A percentile compares a stretch with the other conserved stretches of the same genome.
phyloP scores from a whole-genome alignment of 92 coral and sea anemone species.

The Muricea muricata region DNA sequence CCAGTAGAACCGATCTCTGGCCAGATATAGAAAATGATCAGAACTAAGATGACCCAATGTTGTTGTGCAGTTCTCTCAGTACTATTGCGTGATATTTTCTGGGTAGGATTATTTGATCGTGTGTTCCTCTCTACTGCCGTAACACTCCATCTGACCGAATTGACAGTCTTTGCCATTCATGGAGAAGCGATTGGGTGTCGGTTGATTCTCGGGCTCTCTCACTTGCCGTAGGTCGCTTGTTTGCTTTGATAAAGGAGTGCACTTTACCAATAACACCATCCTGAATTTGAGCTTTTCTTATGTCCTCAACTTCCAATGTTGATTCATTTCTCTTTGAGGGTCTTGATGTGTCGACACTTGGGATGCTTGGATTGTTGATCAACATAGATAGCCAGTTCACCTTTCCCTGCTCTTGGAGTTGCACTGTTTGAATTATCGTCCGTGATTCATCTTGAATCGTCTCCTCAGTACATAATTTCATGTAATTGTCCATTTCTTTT shows the following conservation, averaged over 20 bases:
- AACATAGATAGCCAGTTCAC: background rate
- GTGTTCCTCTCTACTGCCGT: constrained; percentile 33
- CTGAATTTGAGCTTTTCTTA: background rate
- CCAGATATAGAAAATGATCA: constrained; percentile 37
- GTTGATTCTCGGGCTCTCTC: constrained; percentile 37
- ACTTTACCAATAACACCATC: background rate
- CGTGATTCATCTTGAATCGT: constrained; percentile 6
- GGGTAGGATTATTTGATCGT: constrained; percentile 47
- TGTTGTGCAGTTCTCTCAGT: constrained; percentile 53
- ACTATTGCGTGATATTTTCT: constrained; percentile 36
- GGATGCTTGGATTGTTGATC: background rate
- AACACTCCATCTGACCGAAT: constrained; percentile 59
- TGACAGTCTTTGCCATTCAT: constrained; percentile 62
- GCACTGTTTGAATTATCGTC: background rate
- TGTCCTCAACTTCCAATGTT: background rate
- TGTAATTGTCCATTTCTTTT: background rate
- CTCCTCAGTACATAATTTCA: constrained; percentile 23
- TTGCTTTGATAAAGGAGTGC: background rate
- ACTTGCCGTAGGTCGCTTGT: background rate
- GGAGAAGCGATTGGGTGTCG: constrained; percentile 38
- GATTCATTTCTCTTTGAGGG: constrained; percentile 7
- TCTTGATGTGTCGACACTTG: background rate
- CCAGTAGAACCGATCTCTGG: constrained; percentile 65
- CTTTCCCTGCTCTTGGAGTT: background rate
- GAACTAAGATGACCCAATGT: constrained; percentile 64